A percentile compares a stretch with the other conserved stretches of the same genome.
Evolutionary conservation across 2,113 vertebrate species (phyloP).

Genomic region (Rhinogobius similis): DNA sequence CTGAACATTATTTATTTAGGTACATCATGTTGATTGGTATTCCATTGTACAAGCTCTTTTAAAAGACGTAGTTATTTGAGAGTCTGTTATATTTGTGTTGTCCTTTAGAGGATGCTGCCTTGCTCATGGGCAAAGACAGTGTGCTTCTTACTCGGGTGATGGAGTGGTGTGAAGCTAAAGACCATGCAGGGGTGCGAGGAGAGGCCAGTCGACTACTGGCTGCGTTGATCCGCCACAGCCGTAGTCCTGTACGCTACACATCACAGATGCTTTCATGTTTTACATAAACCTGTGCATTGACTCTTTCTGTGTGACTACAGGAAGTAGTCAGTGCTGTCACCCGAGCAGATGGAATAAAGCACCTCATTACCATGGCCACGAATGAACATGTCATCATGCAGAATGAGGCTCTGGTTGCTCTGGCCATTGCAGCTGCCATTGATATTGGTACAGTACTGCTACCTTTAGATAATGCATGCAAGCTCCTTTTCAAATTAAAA

Average conservation of each 20-base stretch:
- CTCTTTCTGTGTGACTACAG: conserved; percentile 64
- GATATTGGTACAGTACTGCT: conserved; percentile 76
- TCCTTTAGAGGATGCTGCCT: conserved; percentile 80
- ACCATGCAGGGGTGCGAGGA: conserved; percentile 76
- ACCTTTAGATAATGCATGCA: not conserved
- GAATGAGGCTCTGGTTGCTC: conserved; percentile 86
- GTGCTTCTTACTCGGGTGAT: conserved; percentile 79
- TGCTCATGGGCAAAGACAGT: conserved; percentile 81
- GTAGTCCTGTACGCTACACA: conserved; percentile 77
- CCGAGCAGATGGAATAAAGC: conserved; percentile 81
- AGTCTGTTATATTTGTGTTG: not conserved
- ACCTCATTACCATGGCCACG: conserved; percentile 86
- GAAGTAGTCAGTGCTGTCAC: conserved; percentile 84
- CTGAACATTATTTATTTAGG: not conserved
- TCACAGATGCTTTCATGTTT: not conserved
- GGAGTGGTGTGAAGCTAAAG: conserved; percentile 83
- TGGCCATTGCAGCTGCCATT: conserved; percentile 84
- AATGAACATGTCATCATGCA: conserved; percentile 86
- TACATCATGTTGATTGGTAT: not conserved
- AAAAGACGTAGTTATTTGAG: not conserved
- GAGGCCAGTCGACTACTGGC: conserved; percentile 86
- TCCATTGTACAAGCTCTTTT: not conserved
- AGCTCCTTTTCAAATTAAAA: too few relatives aligned
- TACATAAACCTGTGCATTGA: not conserved
- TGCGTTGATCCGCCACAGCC: conserved; percentile 84